These are phyloP conservation scores for Amphimedon queenslandica DNA, from an alignment of 37 sponge, comb jelly and placozoan species.

Conservation along the genomic window DNA sequence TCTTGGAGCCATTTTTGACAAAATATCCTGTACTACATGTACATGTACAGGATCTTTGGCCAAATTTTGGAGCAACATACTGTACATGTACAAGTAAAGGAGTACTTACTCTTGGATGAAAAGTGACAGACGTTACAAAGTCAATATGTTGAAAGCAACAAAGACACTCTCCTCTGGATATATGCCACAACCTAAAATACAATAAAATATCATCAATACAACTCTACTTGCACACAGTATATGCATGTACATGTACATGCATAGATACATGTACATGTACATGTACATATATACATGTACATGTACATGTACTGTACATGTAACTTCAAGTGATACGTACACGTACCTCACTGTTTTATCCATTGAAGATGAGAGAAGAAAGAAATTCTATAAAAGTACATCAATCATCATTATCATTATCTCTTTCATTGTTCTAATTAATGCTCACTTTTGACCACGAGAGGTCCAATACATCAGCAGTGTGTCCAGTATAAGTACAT, in stretches of 20 bases:
- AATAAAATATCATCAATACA: not conserved
- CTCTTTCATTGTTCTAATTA: too few species aligned
- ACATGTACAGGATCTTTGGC: too few species aligned
- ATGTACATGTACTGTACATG: too few species aligned
- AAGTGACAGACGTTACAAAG: constrained; percentile 94
- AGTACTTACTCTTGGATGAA: constrained; percentile 81
- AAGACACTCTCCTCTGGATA: constrained; percentile 86
- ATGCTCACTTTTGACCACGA: constrained; percentile 88
- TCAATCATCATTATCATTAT: not conserved
- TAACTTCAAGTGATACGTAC: not conserved
- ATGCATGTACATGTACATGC: too few species aligned
- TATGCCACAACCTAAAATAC: constrained; percentile 82
- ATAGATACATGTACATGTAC: too few species aligned
- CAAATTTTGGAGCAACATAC: not conserved
- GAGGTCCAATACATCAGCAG: constrained; percentile 82
- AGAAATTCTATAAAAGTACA: constrained; percentile 72
- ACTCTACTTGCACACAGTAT: not conserved
- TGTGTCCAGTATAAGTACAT: constrained; percentile 79
- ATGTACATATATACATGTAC: too few species aligned
- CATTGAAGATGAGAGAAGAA: constrained; percentile 89
- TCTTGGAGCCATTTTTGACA: too few species aligned
- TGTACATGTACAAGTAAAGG: not conserved
- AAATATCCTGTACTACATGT: too few species aligned
- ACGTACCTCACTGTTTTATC: constrained; percentile 90
- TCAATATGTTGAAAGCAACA: constrained; percentile 93